Evolutionary conservation across 2,888 invertebrate species (phyloP), one percentile per base, ranked within the genome.

Genomic region (Hedya salicella): DNA sequence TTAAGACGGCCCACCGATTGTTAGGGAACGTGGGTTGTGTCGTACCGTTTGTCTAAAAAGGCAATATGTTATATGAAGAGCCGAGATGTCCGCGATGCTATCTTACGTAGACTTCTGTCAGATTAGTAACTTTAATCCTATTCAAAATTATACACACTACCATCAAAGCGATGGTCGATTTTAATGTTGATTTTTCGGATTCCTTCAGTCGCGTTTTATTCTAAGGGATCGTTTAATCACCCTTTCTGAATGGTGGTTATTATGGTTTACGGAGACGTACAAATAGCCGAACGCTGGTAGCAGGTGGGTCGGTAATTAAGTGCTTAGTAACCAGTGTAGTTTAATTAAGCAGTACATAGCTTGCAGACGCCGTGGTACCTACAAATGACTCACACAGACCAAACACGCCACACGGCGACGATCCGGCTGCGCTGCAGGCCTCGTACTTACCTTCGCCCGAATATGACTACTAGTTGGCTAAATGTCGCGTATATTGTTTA

Each of bases 11-110:
- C 82, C 82, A 83, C 81, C 77, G 85, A 82, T 83, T 86, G 86
- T 86, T 78, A 78, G 70, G 75, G 78, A 82, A 83, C 86, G 88
- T 86, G 84, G 85, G 87, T 74, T 74, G 82, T 69, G 78, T 75
- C 76, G 79, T 75, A 79, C 77, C 78, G 81, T 82, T 84, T 80
- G 81, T 84, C 82, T 81, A 81, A 80, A 81, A 82, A 80, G 78
- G 84, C 81, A 85, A 87, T 88, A 86, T 82, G 82, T 88, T 86
- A 83, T 77, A 76, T 80, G 76, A 79, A 77, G 76, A 75, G 74
- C 73, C 70, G 75, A 80, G 75, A 78, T 84, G 78, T 77, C 68
- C 66, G 72, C 75, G 83, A 85, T 83, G 75, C 73, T 82, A 84
- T 85, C 86, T 81, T 72, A 71, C 72, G 71, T 72, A 79, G 73